A percentile compares a stretch with the other conserved stretches of the same genome.
phyloP scores from a whole-genome alignment of 2,797 vertebrate species.

The Emydoidea blandingii region DNA sequence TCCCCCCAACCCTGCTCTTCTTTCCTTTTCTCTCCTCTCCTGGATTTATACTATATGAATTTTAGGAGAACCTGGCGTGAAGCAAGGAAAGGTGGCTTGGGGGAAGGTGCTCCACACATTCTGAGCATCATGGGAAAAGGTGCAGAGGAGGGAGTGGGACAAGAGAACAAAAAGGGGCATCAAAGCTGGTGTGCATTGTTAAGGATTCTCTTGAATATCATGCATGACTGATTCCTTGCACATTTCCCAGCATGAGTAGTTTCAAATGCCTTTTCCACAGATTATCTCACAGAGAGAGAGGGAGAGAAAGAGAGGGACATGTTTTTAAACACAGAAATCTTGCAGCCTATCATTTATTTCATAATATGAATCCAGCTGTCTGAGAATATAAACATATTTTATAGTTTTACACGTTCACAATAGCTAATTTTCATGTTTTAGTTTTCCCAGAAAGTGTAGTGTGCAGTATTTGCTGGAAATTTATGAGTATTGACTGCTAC shows the following conservation, averaged over 20 bases:
- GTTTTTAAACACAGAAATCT: conserved; percentile 8
- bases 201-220: not conserved
- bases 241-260: not conserved
- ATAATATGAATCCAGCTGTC: not conserved
- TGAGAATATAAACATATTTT: conserved; percentile 25
- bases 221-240: not conserved
- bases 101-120: not conserved
- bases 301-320: not conserved
- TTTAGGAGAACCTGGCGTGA: not conserved
- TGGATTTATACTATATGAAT: not conserved
- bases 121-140: not conserved
- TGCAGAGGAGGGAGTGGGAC: rapidly evolving
- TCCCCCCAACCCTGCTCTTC: rapidly evolving
- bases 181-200: not conserved
- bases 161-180: not conserved
- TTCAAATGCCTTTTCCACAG: conserved; percentile 22
- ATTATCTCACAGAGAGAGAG: conserved; percentile 22
- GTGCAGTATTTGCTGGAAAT: not conserved
- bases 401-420: conserved; percentile 23
- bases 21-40: not conserved
- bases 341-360: conserved; percentile 21
- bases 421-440: not conserved
- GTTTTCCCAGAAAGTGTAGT: not conserved
- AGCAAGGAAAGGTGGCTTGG: not conserved
- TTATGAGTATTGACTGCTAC: not conserved